A percentile compares a stretch with the other conserved stretches of the same genome.
These are phyloP conservation scores for Holotrichia oblita DNA, from an alignment of 1,140 invertebrate species.

Conservation along the genomic window DNA sequence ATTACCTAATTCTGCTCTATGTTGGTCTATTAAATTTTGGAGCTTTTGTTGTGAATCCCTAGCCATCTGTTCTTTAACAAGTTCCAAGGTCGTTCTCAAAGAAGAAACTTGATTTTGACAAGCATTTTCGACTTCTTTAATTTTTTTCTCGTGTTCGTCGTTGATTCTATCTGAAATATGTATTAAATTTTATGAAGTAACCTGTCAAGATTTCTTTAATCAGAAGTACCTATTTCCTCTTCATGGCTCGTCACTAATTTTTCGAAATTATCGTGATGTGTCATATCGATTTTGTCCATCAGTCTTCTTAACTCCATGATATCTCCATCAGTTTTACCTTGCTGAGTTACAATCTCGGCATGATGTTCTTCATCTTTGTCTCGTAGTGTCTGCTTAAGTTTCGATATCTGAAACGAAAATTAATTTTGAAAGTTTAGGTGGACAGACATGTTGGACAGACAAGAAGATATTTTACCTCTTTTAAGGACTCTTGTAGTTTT, in stretches of 20 bases:
- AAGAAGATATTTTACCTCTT: constrained; percentile 61
- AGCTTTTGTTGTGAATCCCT: constrained; percentile 61
- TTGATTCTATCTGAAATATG: constrained; percentile 57
- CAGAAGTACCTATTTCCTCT: constrained; percentile 66
- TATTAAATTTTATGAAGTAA: background rate
- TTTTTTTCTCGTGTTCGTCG: constrained; percentile 58
- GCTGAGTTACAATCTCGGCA: constrained; percentile 65
- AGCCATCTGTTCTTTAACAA: constrained; percentile 64
- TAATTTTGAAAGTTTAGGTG: background rate
- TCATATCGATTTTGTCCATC: constrained; percentile 67
- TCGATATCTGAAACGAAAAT: constrained; percentile 63
- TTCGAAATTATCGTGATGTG: constrained; percentile 67
- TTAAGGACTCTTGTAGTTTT: constrained; percentile 64
- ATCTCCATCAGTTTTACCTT: constrained; percentile 65
- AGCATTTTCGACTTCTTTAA: constrained; percentile 59
- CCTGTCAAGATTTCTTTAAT: background rate
- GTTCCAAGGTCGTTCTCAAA: constrained; percentile 60
- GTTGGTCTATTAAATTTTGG: constrained; percentile 59
- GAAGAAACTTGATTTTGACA: constrained; percentile 60
- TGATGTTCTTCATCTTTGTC: constrained; percentile 67
- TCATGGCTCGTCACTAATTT: constrained; percentile 66
- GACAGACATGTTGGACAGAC: background rate
- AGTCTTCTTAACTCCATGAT: constrained; percentile 66
- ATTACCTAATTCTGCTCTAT: constrained; percentile 62
- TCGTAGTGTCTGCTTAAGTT: constrained; percentile 65